Evolutionary conservation across 2,113 vertebrate genomes (phyloP).

Genomic region (Pogona vitticeps): DNA sequence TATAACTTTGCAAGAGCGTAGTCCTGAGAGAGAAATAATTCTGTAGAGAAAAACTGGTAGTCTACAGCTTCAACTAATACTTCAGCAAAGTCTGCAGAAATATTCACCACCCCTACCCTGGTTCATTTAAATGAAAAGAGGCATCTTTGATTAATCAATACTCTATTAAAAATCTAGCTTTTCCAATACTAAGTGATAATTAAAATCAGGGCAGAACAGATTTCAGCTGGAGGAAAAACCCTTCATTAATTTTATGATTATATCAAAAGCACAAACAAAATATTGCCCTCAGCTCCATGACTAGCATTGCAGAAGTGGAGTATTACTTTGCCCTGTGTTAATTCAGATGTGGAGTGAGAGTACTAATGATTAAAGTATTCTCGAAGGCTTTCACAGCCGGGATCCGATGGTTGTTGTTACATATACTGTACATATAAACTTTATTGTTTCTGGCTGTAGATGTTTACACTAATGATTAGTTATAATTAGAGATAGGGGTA

Average conservation of each 20-base stretch:
- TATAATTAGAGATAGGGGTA: too few relatives aligned
- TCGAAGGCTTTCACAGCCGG: too few relatives aligned
- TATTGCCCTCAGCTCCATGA: not conserved
- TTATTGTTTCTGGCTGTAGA: too few relatives aligned
- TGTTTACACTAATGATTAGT: too few relatives aligned
- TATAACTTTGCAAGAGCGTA: slow-evolving; percentile 23
- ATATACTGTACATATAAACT: too few relatives aligned
- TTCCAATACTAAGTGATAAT: slow-evolving; percentile 34
- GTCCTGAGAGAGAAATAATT: not conserved
- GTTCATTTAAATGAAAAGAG: not conserved
- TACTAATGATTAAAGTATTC: too few relatives aligned
- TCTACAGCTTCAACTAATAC: slow-evolving; percentile 2
- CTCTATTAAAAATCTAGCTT: not conserved
- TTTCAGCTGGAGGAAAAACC: not conserved
- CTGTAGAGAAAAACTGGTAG: not conserved
- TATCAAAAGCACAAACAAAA: not conserved
- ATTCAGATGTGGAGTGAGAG: not conserved
- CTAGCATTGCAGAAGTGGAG: not conserved
- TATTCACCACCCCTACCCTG: not conserved
- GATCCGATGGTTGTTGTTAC: too few relatives aligned
- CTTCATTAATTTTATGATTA: not conserved
- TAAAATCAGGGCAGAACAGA: slow-evolving; percentile 1
- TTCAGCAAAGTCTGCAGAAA: slow-evolving; percentile 4
- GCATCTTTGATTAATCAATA: slow-evolving; percentile 5
- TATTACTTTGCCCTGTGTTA: not conserved